Evolutionary conservation across 1,140 invertebrate genomes (phyloP).

Genomic region (Agrilus planipennis): DNA sequence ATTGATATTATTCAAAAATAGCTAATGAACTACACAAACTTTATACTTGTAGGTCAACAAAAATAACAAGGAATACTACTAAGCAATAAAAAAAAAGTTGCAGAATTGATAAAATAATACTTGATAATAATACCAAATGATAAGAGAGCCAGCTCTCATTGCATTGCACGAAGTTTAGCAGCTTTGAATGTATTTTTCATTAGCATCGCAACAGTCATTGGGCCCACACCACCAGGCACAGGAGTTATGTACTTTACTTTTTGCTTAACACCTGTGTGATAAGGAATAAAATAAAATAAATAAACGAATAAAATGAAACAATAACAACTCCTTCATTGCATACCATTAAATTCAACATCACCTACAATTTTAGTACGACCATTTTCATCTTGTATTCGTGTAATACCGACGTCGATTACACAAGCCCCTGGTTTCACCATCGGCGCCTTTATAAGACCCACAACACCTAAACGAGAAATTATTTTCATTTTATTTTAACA

Average conservation of each 20-base stretch:
- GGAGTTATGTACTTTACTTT: slow-evolving; percentile 72
- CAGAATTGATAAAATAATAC: too few relatives aligned
- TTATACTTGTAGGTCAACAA: too few relatives aligned
- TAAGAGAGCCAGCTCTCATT: not conserved
- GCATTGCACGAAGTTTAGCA: slow-evolving; percentile 34
- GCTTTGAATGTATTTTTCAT: slow-evolving; percentile 74
- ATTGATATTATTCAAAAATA: too few relatives aligned
- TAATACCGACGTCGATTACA: slow-evolving; percentile 82
- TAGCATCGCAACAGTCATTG: slow-evolving; percentile 82
- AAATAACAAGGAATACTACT: too few relatives aligned
- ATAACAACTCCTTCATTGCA: slow-evolving; percentile 1
- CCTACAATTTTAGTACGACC: slow-evolving; percentile 69
- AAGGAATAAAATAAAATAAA: slow-evolving; percentile 7
- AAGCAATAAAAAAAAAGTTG: too few relatives aligned
- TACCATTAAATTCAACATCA: slow-evolving; percentile 76
- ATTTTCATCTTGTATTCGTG: slow-evolving; percentile 48
- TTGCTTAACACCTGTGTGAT: slow-evolving; percentile 52
- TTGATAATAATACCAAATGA: too few relatives aligned
- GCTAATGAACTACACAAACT: too few relatives aligned
- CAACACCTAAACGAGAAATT: slow-evolving; percentile 45
- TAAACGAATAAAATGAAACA: not conserved
- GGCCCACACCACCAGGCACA: slow-evolving; percentile 80
- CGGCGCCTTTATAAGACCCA: slow-evolving; percentile 65
- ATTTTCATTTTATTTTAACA: not conserved
- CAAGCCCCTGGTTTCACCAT: slow-evolving; percentile 84